Base-by-base conservation (phyloP, 2,888 invertebrate species). In the Ichneumoninae sp. region DNA sequence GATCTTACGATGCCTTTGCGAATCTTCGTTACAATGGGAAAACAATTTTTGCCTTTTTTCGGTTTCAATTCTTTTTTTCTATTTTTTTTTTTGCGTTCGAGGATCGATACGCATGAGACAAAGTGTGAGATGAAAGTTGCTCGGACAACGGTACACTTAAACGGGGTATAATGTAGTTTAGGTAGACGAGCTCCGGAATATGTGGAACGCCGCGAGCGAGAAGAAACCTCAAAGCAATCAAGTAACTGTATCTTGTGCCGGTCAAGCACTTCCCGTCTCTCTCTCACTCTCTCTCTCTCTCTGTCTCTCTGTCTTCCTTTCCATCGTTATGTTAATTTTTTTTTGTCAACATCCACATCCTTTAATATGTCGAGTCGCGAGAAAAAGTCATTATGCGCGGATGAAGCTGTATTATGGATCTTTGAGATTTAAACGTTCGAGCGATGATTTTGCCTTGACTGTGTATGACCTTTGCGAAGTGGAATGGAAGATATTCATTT, bases 191-290 rank as follows among this genome's bases (percentile, higher is more conserved):
- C 62, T 33, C 19, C 74, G 69, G 82, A 83, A 84, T 87, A 90
- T 90, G 88, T 89, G 87, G 88, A 86, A 89, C 90, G 80, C 80
- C 76, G 85, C 60, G 60, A 62, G 87, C 86, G 88, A 86, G 81
- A 85, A 71, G 78, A 82, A 88, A 89, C 88, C 86, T 89, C 89
- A 87, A 89, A 89, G 89, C 90, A 91, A 92, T 92, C 91, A 90
- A 90, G 87, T 90, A 90, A 91, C 90, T 90, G 88, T 90, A 90
- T 79, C 87, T 86, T 57, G 44, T 80, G 44, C 85, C 79, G 87
- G 86, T 83, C 83, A 82, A 87, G 80, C 79, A 74, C 50, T 47
- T 84, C 52, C 80, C 84, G 71, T 60, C 75, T 62, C 68, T 69
- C 60, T 78, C 22, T 22, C 22, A 22, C n/a, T n/a, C n/a, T n/a